A percentile compares a stretch with the other conserved stretches of the same genome.
Evolutionary conservation across 2,113 vertebrate genomes (phyloP).

Genomic region (Psephotus haematonotus): DNA sequence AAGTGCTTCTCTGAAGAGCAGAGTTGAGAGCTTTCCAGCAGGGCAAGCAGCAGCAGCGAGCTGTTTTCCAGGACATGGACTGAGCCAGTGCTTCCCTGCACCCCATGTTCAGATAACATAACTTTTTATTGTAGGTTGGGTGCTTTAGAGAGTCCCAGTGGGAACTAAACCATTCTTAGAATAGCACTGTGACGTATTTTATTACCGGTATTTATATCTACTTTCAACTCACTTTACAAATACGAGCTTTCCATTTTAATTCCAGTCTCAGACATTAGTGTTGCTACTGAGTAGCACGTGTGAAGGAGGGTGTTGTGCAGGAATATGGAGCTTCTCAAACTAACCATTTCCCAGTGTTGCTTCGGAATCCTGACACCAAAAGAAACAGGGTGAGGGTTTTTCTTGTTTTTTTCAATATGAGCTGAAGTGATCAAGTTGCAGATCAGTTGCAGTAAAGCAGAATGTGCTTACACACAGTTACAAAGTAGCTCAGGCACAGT

Average conservation of each 20-base stretch:
- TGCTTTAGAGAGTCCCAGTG: neutral
- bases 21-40: neutral
- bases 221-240: neutral
- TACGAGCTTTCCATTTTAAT: constrained; percentile 4
- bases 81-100: neutral
- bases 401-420: neutral
- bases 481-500: neutral
- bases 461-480: neutral
- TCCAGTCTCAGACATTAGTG: neutral
- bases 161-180: neutral
- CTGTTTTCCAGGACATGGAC: neutral
- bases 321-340: neutral
- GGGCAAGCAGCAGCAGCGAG: neutral
- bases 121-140: neutral
- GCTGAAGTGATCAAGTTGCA: neutral
- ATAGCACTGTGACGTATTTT: neutral
- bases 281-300: neutral
- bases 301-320: neutral
- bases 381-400: neutral
- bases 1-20: neutral
- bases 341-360: neutral
- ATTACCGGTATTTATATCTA: neutral
- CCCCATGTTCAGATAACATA: neutral
- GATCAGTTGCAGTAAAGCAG: neutral
- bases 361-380: neutral